Evolutionary conservation across 1,140 invertebrate genomes (phyloP).

Genomic region (Trypoxylus dichotomus): DNA sequence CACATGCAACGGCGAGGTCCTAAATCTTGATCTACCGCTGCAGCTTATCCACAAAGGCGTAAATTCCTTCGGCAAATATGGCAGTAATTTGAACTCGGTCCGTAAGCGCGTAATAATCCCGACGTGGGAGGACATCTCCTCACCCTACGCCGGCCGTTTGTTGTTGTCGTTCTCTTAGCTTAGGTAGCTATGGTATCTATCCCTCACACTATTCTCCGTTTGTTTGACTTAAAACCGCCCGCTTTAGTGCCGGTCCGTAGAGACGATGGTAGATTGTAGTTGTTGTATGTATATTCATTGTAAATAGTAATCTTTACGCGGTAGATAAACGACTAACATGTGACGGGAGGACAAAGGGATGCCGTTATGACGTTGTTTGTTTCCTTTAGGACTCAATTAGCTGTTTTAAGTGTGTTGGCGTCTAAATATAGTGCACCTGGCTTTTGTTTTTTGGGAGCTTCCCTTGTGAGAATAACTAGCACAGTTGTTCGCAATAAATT

Average conservation of each 20-base stretch:
- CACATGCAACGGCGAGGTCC: background rate
- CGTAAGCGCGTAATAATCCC: background rate
- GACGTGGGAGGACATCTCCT: background rate
- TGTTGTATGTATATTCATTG: background rate
- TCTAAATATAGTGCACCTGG: too few species aligned
- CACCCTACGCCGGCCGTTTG: background rate
- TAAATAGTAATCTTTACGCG: background rate
- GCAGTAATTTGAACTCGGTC: constrained; percentile 2
- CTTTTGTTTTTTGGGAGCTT: too few species aligned
- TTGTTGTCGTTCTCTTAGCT: background rate
- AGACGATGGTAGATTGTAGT: too few species aligned
- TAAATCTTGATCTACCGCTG: background rate
- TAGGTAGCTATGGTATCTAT: background rate
- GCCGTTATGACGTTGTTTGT: background rate
- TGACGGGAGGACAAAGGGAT: background rate
- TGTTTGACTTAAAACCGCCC: too few species aligned
- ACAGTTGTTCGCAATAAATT: too few species aligned
- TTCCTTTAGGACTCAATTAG: background rate
- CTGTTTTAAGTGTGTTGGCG: background rate
- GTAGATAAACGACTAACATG: background rate
- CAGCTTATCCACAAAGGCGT: background rate
- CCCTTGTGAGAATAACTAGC: too few species aligned
- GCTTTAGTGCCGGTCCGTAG: too few species aligned
- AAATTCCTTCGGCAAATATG: background rate
- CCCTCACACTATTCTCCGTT: background rate